Base-by-base conservation (phyloP, 2,113 vertebrate species). In the Hippocampus barbouri region DNA sequence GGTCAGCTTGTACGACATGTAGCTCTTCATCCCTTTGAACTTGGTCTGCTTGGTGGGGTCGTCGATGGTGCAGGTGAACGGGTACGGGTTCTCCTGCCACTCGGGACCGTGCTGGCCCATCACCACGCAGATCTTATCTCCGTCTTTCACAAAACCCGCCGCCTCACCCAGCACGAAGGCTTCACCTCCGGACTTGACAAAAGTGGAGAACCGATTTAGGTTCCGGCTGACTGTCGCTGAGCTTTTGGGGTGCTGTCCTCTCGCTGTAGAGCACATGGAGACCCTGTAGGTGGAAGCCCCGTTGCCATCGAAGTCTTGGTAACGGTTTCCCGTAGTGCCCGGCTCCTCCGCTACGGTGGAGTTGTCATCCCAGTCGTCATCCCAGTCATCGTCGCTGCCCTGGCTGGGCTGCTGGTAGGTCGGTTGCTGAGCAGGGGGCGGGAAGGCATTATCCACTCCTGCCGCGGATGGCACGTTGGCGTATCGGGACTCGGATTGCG, bases 21-120 rank as follows among this genome's bases (percentile, higher is more conserved):
- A 98, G 71, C 96, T 98, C 80, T 99, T 99, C 97, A 99, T 99
- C 66, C 97, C 97, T 78, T 99, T 99, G 89, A 99, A 99, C 87
- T 99, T 99, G 65, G 96, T 99, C 92, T 98, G 97, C 75, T 99
- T 99, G 56, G 97, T 99, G 66, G 97, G 97, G 83, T 99, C 96
- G 27, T 98, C 96, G 0, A 99, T 97, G 30, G 95, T 92, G 79
- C 97, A 99, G 54, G 88, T 76, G 85, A 99, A 99, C 0, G 96
- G 96, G 74, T 97, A 97, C 0, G 97, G 97, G 84, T 98, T 98
- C 87, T 98, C 96, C 82, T 98, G 97, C 97, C 97, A 98, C 90
- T 96, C 95, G 0, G 97, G 97, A 2, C 97, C 97, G 0, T 93
- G 84, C 34, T 94, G 89, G 3, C 95, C 95, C 86, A 95, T 90